Evolutionary conservation across 1,140 invertebrate species (phyloP), one percentile per base, ranked within the genome.

Genomic region (Drosophila murphyi): DNA sequence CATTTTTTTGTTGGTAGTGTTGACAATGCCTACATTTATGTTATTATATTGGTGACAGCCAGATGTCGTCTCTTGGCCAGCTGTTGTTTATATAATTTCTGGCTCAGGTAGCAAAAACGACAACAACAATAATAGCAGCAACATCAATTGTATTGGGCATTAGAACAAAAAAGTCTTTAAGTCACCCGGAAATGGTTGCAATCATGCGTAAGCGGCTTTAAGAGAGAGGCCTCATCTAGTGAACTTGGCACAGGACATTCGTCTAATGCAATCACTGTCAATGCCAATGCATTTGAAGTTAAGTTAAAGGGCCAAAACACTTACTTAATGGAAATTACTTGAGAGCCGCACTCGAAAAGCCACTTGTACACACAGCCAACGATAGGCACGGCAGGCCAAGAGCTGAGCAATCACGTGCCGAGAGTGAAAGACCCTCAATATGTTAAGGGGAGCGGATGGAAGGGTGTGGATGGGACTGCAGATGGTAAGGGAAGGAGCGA

Each of bases 271-370:
- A 88, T 87, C 79, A 77, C 62, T 55, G 61, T 72, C 74, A 85
- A 79, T 82, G 71, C 51, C 63, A 75, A 48, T 87, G 85, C 83
- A 87, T 78, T 74, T 60, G 67, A 69, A 72, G 72, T 75, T 60
- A 85, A 89, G 86, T 78, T 67, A 85, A 89, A 78, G n/a, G 48
- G 71, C 63, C 65, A 89, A 89, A 89, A 85, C 85, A 89, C 85
- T 89, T 81, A 89, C 86, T 89, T 81, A 83, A 89, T 89, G 74
- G 77, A 88, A 89, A 89, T 89, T 89, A 89, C 85, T 85, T 71
- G 67, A 80, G 74, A 59, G 63, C 65, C 52, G 61, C 55, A 78
- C 75, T 82, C 67, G 70, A 75, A 59, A 77, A 69, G 76, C 73
- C 50, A 71, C 71, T 68, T 41, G 52, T 56, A 72, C 61, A 43